These are phyloP conservation scores for Palythoa caribaeorum DNA, from an alignment of 92 coral and sea anemone genomes.

Conservation along the genomic window DNA sequence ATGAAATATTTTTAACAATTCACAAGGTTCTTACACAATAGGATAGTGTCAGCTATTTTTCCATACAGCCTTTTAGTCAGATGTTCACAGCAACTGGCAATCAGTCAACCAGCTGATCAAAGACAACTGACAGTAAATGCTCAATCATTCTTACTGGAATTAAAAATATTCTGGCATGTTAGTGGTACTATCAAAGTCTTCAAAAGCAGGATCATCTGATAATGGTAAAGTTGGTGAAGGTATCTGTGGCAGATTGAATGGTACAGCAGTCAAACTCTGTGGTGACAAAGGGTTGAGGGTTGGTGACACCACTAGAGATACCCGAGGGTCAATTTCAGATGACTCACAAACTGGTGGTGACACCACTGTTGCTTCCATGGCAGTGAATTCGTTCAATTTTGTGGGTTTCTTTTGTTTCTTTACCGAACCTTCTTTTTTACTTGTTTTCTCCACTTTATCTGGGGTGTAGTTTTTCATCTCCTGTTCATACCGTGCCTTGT, in stretches of 20 bases:
- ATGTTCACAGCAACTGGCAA: background rate
- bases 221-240: conserved; percentile 70
- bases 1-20: no score
- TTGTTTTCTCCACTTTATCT: conserved; percentile 76
- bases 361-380: background rate
- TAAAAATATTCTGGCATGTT: conserved; percentile 57
- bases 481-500: conserved; percentile 94
- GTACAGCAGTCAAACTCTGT: conserved; percentile 76
- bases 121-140: background rate
- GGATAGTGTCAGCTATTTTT: no score
- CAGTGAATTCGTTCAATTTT: conserved; percentile 54
- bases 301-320: conserved; percentile 70
- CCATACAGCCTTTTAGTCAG: background rate
- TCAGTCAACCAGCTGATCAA: background rate
- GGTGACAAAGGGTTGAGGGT: conserved; percentile 83
- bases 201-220: conserved; percentile 59
- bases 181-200: conserved; percentile 60
- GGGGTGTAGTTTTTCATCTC: conserved; percentile 95
- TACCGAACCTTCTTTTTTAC: conserved; percentile 67
- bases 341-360: conserved; percentile 32
- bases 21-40: no score
- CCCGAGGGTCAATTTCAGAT: conserved; percentile 54
- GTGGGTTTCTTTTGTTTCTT: conserved; percentile 79
- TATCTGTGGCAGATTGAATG: conserved; percentile 75
- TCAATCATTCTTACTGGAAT: background rate